Base-by-base conservation (phyloP, 2,113 vertebrate species). In the Lates calcarifer region DNA sequence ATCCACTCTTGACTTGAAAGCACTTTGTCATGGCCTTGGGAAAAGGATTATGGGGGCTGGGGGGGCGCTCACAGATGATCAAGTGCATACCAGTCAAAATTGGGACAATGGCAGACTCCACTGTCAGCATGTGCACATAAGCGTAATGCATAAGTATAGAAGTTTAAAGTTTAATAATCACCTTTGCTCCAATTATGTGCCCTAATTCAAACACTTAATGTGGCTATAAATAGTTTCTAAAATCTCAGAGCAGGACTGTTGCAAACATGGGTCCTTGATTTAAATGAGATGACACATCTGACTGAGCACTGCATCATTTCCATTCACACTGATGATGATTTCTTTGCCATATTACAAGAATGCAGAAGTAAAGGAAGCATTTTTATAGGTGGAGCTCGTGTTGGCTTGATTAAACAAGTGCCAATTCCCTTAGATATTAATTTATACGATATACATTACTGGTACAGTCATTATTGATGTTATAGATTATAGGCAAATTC, bases 1-100 rank as follows among this genome's bases (percentile, higher is more conserved):
- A 93, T 94, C 89, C 47, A 13, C 62, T 81, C 45, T 67, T 87
- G 56, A 90, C 82, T 80, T 88, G 69, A 88, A 89, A 86, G 85
- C 74, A 74, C 82, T 88, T 87, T 84, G 71, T 85, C 61, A 53
- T 56, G 60, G 81, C 75, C 60, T 55, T 73, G 55, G 62, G 58
- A 74, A 62, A 79, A 71, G 45, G 63, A 35, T 90, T 90, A 82
- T 43, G 28, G 51, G 57, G 70, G 81, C 20, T 75, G 53, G 68
- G 22, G 63, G 53, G 68, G 49, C 80, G n/a, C n/a, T n/a, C n/a
- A 76, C 78, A 53, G 74, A 71, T 77, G 77, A 78, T 81, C 37
- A 10, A 79, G 56, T 77, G 74, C 75, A 81, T 37, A 65, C 45
- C 35, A 35, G 56, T 55, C 47, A 11, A 62, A 62, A 80, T 29